Conservation (phyloP, 1,140 invertebrate genomes). For the Aphidius gifuensis region DNA sequence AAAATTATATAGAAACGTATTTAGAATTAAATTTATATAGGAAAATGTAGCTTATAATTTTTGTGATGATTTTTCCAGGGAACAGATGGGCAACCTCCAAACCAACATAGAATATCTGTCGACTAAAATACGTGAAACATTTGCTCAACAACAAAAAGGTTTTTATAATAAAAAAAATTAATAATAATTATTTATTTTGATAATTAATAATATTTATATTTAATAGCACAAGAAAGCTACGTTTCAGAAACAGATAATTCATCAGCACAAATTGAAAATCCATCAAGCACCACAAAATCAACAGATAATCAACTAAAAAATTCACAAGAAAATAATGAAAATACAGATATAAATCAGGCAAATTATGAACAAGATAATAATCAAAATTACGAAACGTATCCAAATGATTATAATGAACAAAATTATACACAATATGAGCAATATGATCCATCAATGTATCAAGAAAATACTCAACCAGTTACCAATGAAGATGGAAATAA, state of each 20-base stretch:
- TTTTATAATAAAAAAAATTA: conserved; percentile 4
- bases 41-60: neutral
- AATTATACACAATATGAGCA: conserved; percentile 37
- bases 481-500: neutral
- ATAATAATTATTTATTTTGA: too few relatives aligned
- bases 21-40: too few relatives aligned
- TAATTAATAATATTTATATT: neutral
- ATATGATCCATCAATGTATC: conserved; percentile 36
- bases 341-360: neutral
- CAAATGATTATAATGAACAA: conserved; percentile 32
- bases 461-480: conserved; percentile 16
- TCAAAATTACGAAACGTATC: conserved; percentile 27
- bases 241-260: neutral
- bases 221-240: too few relatives aligned
- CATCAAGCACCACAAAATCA: neutral
- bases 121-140: conserved; percentile 50
- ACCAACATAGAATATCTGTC: conserved; percentile 55
- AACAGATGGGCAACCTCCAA: conserved; percentile 57
- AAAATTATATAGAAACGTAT: too few relatives aligned
- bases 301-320: conserved; percentile 6
- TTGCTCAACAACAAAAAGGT: conserved; percentile 42
- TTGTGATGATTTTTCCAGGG: conserved; percentile 40
- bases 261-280: neutral
- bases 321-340: conserved; percentile 13
- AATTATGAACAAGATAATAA: conserved; percentile 20